Percentiles rank a stretch among this genome's conserved stretches.
Conservation (phyloP, 2,113 vertebrate genomes). For the Boulengeromyrus knoepffleri region DNA sequence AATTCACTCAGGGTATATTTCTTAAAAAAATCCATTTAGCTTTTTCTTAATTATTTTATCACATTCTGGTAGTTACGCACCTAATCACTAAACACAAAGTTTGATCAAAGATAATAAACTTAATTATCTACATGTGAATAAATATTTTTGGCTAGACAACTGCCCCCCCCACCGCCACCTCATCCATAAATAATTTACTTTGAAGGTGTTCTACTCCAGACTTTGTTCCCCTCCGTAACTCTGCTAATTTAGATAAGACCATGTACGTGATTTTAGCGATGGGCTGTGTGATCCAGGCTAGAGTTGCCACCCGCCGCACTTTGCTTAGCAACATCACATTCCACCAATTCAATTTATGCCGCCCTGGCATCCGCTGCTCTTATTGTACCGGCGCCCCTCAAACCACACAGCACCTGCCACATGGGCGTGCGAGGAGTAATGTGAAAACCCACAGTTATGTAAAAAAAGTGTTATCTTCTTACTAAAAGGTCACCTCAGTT, state of each 20-base stretch:
- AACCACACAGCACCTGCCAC: not conserved
- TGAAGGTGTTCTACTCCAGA: not conserved
- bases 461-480: constrained; percentile 2
- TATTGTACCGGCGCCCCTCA: not conserved
- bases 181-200: not conserved
- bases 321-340: not conserved
- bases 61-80: not conserved
- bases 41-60: not conserved
- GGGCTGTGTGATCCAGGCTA: not conserved
- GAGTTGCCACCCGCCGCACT: not conserved
- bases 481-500: not conserved
- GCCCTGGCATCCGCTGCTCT: not conserved
- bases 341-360: not conserved
- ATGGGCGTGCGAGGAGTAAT: not conserved
- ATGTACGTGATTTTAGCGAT: not conserved
- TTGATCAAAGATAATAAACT: not conserved
- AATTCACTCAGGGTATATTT: not conserved
- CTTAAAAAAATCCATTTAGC: not conserved
- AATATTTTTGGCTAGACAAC: not conserved
- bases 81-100: not conserved
- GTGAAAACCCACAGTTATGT: not conserved
- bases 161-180: not conserved
- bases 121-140: not conserved
- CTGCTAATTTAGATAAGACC: not conserved
- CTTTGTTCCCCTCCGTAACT: not conserved